Conservation (phyloP, 2,797 vertebrate genomes). For the Dendrocincla fuliginosa region DNA sequence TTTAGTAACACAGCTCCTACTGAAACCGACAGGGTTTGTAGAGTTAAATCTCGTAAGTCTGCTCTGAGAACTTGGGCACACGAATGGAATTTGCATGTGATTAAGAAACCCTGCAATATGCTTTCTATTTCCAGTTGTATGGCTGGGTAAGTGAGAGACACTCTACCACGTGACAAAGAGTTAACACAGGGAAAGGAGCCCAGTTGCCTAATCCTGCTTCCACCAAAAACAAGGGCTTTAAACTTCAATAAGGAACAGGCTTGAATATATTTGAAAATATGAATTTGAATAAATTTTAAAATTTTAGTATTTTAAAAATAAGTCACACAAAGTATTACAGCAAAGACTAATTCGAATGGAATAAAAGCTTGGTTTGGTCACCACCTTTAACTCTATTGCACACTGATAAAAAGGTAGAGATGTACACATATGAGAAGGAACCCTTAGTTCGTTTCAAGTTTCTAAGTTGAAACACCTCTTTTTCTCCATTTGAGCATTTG, state of each 20-base stretch:
- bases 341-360: not conserved
- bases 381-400: not conserved
- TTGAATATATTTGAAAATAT: too few relatives aligned
- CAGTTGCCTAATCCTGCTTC: not conserved
- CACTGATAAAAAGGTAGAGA: not conserved
- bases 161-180: not conserved
- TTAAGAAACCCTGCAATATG: not conserved
- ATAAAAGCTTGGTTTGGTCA: not conserved
- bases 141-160: not conserved
- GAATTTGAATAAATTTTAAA: too few relatives aligned
- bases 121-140: not conserved
- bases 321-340: not conserved
- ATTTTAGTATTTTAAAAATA: not conserved
- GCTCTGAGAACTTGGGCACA: not conserved
- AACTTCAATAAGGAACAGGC: not conserved
- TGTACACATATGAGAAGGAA: not conserved
- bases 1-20: not conserved
- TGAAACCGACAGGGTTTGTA: not conserved
- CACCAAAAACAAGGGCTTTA: not conserved
- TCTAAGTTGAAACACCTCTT: not conserved
- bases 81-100: slow-evolving; percentile 24
- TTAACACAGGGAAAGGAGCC: not conserved
- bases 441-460: not conserved
- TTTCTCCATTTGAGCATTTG: not conserved
- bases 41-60: not conserved